These are phyloP conservation scores for Eurytoma adleriae DNA, from an alignment of 2,888 invertebrate genomes.

Conservation along the genomic window DNA sequence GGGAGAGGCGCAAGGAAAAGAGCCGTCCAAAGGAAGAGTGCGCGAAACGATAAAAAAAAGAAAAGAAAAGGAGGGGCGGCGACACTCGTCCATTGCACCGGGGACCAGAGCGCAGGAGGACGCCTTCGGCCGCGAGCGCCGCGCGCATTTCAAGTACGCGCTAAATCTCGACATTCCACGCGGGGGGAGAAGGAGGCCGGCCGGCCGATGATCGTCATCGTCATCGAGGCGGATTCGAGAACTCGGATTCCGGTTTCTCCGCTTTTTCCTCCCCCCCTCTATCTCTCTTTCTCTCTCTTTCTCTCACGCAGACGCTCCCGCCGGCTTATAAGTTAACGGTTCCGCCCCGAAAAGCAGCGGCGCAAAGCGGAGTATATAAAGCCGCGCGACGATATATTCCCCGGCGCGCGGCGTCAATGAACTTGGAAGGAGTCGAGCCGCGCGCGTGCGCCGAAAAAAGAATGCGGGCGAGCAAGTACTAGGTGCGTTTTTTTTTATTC, in stretches of 20 bases:
- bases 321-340: slow-evolving; percentile 41
- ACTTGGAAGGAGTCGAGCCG: slow-evolving; percentile 32
- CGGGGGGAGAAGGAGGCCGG: too few species aligned
- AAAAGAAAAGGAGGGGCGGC: too few species aligned
- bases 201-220: neutral
- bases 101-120: too few species aligned
- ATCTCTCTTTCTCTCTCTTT: neutral
- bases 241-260: neutral
- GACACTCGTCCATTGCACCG: too few species aligned
- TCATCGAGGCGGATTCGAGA: neutral
- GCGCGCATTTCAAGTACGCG: too few species aligned
- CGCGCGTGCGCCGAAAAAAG: slow-evolving; percentile 36
- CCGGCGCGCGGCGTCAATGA: slow-evolving; percentile 40
- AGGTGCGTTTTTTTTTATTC: slow-evolving; percentile 20
- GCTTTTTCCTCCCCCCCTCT: neutral
- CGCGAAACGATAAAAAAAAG: too few species aligned
- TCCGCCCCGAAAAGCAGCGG: slow-evolving; percentile 37
- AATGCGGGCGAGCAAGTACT: slow-evolving; percentile 45
- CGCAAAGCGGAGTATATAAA: neutral
- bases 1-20: too few species aligned
- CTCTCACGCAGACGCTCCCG: neutral
- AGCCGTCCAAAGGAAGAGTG: too few species aligned
- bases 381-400: neutral
- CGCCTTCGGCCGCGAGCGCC: too few species aligned
- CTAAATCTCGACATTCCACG: slow-evolving; percentile 10